phyloP scores from a whole-genome alignment of 2,888 invertebrate species.

The Trimorus sp. region DNA sequence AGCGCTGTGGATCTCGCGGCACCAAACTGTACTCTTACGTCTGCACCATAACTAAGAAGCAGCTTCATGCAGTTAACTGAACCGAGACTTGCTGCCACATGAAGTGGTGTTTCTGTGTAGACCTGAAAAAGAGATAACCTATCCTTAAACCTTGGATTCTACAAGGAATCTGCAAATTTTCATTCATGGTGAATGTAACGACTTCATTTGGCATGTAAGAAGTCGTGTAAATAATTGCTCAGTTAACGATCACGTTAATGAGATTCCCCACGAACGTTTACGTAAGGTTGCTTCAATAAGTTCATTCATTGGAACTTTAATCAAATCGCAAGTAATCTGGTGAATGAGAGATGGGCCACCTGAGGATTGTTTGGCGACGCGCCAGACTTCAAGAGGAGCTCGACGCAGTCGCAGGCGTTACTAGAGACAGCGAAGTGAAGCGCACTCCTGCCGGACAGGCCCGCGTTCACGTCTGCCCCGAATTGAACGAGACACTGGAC shows the following conservation, averaged over 20 bases:
- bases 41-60: conserved; percentile 90
- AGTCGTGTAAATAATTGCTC: too few relatives aligned
- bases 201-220: too few relatives aligned
- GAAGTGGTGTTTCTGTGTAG: conserved; percentile 92
- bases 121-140: conserved; percentile 82
- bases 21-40: conserved; percentile 89
- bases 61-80: conserved; percentile 87
- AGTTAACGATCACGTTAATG: too few relatives aligned
- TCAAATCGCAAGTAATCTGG: background rate
- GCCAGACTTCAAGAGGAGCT: conserved; percentile 88
- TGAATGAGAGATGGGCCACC: conserved; percentile 80
- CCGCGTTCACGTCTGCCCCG: conserved; percentile 91
- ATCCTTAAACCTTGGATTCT: background rate
- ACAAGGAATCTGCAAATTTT: too few relatives aligned
- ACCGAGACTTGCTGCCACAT: conserved; percentile 90
- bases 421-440: conserved; percentile 93
- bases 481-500: conserved; percentile 86
- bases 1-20: conserved; percentile 89
- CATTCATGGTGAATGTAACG: too few relatives aligned
- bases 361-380: conserved; percentile 93
- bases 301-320: background rate
- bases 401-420: conserved; percentile 88
- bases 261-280: too few relatives aligned
- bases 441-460: conserved; percentile 86
- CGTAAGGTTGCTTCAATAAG: too few relatives aligned